Evolutionary conservation across 2,113 vertebrate species (phyloP).

Genomic region (Saimiri boliviensis): DNA sequence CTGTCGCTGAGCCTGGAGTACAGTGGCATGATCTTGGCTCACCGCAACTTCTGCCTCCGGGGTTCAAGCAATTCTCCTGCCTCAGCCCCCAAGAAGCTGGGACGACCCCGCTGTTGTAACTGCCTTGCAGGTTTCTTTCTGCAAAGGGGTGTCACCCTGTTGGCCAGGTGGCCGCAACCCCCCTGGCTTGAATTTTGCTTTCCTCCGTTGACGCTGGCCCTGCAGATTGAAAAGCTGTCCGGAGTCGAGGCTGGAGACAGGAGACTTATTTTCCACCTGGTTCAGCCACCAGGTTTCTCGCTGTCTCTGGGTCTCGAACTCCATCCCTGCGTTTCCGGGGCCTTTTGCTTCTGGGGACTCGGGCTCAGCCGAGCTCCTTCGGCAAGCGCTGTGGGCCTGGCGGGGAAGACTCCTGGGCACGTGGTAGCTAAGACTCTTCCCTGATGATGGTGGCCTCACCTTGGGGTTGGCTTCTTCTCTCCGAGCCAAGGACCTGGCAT

Average conservation of each 20-base stretch:
- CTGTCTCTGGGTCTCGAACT: neutral
- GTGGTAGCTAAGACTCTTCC: neutral
- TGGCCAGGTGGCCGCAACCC: neutral
- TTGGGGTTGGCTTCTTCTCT: neutral
- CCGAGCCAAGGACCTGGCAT: neutral
- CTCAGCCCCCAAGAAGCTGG: too few relatives aligned
- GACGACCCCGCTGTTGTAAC: too few relatives aligned
- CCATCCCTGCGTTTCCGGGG: fast-evolving
- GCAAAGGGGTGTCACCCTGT: too few relatives aligned
- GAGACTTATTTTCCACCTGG: neutral
- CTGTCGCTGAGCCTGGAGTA: too few relatives aligned
- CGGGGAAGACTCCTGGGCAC: neutral
- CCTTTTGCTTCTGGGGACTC: neutral
- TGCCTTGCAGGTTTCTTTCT: too few relatives aligned
- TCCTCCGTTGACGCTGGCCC: neutral
- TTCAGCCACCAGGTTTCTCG: neutral
- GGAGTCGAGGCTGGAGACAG: neutral
- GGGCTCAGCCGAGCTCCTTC: fast-evolving
- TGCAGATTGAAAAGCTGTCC: too few relatives aligned
- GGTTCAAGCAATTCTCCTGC: too few relatives aligned
- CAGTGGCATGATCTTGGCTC: too few relatives aligned
- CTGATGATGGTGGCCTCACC: neutral
- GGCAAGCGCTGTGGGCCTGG: neutral
- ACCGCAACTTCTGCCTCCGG: too few relatives aligned
- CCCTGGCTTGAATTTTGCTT: too few relatives aligned